Evolutionary conservation across 37 sponge, comb jelly and placozoan species (phyloP), one percentile per base, ranked within the genome.

Genomic region (Petrosia ficiformis): DNA sequence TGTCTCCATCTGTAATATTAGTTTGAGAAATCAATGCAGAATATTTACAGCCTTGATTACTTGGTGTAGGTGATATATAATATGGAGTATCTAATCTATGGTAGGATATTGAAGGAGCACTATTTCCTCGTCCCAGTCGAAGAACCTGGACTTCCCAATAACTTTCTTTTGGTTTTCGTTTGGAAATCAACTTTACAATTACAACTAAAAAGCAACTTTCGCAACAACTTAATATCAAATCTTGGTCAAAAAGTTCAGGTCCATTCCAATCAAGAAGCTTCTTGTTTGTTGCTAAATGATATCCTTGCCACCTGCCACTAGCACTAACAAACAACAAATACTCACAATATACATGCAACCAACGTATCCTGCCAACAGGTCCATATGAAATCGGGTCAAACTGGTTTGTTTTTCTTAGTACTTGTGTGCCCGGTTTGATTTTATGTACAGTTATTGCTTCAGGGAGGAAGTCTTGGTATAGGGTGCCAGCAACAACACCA

Each of bases 381-480:
- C 11, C 37, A 1, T 37, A 38, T 22, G 10, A 21, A n/a, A 64
- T 22, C n/a, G 63, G 42, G 2, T 2, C 3, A 0, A 63, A 65
- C 0, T 0, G 26, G 40, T 77, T 41, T 8, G 65, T 71, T 5
- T 67, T 41, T 10, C 36, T 32, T 31, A 39, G 41, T n/a, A 32
- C 1, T 4, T 48, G 10, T 4, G 78, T 40, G 16, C 41, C 54
- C 3, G 36, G 25, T 4, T 32, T 4, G 2, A 84, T 39, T 32
- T 29, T 78, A 38, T 77, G 59, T 4, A 78, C 60, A 19, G 69
- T 0, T 1, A 68, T 78, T 37, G 67, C 38, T 16, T 31, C n/a
- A 4, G 85, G 85, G 39, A 24, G 28, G 68, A 84, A 84, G 59
- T 84, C 79, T 36, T 39, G 35, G 68, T 84, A 84, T 0, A 78